These are phyloP conservation scores for Tragopan temminckii DNA, from an alignment of 2,797 vertebrate genomes.

Conservation along the genomic window DNA sequence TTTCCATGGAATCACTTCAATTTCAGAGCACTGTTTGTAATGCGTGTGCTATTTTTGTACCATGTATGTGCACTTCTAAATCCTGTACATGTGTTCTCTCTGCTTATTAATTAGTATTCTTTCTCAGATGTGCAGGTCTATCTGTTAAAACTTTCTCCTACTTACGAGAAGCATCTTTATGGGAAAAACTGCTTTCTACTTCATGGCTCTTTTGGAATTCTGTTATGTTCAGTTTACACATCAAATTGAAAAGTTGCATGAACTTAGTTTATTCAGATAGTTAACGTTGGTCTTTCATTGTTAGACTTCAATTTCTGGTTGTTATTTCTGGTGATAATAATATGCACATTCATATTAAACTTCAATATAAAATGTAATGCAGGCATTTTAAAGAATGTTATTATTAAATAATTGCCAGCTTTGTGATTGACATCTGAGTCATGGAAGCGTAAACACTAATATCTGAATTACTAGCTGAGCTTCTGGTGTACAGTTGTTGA, in stretches of 20 bases:
- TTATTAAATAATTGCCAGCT: not conserved
- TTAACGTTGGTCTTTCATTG: not conserved
- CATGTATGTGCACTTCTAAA: not conserved
- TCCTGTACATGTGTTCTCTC: not conserved
- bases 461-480: not conserved
- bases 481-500: not conserved
- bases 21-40: not conserved
- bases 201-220: not conserved
- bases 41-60: not conserved
- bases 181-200: not conserved
- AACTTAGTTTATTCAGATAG: not conserved
- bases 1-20: not conserved
- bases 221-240: rapidly evolving
- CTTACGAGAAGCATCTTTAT: not conserved
- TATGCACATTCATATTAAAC: not conserved
- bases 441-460: not conserved
- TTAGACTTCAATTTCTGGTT: not conserved
- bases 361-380: not conserved
- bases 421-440: not conserved
- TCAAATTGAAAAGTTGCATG: not conserved
- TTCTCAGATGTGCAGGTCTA: not conserved
- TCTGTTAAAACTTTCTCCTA: not conserved
- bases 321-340: not conserved
- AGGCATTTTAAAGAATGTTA: not conserved
- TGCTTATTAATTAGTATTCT: not conserved